Evolutionary conservation across 2,888 invertebrate genomes (phyloP).

Genomic region (Melanchra persicariae): DNA sequence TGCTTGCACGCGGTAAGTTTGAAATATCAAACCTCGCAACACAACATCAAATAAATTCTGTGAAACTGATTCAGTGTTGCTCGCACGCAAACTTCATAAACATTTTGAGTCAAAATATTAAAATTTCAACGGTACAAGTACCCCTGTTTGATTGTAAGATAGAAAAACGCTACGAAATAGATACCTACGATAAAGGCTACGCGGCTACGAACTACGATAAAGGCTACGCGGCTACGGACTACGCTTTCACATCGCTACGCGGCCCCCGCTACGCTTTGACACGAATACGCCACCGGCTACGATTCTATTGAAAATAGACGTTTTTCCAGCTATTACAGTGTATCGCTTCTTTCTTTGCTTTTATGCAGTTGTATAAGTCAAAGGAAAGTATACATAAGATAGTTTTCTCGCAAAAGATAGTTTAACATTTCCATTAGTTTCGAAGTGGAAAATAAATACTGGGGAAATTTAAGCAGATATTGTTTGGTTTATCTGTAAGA

Average conservation of each 20-base stretch:
- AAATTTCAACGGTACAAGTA: no score
- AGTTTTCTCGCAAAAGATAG: background rate
- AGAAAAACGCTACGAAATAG: conserved; percentile 13
- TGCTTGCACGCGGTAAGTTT: no score
- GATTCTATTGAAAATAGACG: conserved; percentile 38
- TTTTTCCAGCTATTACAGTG: background rate
- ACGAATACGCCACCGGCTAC: conserved; percentile 33
- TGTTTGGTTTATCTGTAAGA: no score
- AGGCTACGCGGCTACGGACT: conserved; percentile 41
- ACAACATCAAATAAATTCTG: no score
- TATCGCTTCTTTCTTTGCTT: conserved; percentile 8
- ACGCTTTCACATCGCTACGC: conserved; percentile 41
- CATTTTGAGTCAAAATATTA: no score
- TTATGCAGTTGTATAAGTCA: conserved; percentile 2
- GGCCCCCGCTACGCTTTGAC: conserved; percentile 46
- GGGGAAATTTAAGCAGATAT: no score
- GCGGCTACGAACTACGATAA: conserved; percentile 37
- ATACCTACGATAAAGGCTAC: conserved; percentile 40
- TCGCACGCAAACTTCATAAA: no score
- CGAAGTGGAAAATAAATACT: background rate
- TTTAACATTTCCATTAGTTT: background rate
- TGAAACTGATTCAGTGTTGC: no score
- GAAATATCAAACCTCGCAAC: no score
- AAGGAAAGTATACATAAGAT: background rate
- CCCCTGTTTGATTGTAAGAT: conserved; percentile 28